Percentiles rank a stretch among this genome's conserved stretches.
Conservation (phyloP, 2,888 invertebrate species). For the Hartigia nigra region DNA sequence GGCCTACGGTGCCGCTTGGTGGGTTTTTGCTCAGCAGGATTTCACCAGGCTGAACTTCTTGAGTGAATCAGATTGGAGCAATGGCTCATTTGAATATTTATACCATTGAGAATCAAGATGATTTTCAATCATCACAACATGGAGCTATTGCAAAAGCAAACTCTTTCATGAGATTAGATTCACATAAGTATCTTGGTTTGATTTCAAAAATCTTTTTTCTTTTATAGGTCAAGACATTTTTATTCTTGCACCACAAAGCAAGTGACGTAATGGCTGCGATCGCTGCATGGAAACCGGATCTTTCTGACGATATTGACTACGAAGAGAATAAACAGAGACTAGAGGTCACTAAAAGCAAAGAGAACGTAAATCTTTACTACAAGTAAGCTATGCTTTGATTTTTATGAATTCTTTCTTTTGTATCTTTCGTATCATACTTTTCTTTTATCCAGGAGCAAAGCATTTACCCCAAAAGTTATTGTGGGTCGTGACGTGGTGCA, state of each 20-base stretch:
- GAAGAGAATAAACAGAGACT: slow-evolving; percentile 14
- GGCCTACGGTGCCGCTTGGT: slow-evolving; percentile 51
- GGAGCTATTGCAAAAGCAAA: not conserved
- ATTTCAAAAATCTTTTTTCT: slow-evolving; percentile 11
- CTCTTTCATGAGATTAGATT: not conserved
- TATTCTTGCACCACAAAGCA: slow-evolving; percentile 71
- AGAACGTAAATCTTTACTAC: slow-evolving; percentile 11
- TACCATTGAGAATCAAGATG: slow-evolving; percentile 2
- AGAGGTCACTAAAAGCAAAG: slow-evolving; percentile 9
- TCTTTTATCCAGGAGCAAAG: slow-evolving; percentile 64
- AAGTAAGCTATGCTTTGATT: not conserved
- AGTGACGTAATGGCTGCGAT: slow-evolving; percentile 66
- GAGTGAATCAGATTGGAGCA: slow-evolving; percentile 3
- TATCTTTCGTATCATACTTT: not conserved
- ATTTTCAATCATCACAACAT: not conserved
- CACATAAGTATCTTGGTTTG: not conserved
- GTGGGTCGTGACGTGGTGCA: slow-evolving; percentile 69
- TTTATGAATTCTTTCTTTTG: not conserved
- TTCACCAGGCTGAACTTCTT: not conserved
- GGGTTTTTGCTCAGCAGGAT: not conserved
- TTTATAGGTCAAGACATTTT: slow-evolving; percentile 69
- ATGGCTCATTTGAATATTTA: slow-evolving; percentile 1
- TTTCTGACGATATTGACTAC: slow-evolving; percentile 21
- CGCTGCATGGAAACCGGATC: slow-evolving; percentile 35
- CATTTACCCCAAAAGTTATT: slow-evolving; percentile 69